Conservation (phyloP, 2,113 vertebrate genomes). For the Salminus brasiliensis region DNA sequence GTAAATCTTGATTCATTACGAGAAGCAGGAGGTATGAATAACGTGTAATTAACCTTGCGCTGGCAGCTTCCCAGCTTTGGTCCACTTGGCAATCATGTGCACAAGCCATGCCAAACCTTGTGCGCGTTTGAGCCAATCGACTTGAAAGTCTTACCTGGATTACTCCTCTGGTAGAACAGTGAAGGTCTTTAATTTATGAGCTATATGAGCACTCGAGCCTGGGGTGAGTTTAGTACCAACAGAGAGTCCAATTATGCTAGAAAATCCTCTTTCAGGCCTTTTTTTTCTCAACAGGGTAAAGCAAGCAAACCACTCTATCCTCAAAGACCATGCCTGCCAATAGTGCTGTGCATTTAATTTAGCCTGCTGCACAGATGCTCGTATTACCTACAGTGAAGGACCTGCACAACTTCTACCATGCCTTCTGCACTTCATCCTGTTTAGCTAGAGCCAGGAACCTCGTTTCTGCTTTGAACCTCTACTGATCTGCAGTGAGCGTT, state of each 20-base stretch:
- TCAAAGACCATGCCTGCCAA: neutral
- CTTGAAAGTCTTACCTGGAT: slow-evolving; percentile 33
- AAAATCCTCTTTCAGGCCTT: neutral
- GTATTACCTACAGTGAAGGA: neutral
- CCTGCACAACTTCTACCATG: neutral
- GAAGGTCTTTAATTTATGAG: neutral
- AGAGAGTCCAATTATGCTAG: neutral
- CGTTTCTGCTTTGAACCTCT: neutral
- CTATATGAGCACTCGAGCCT: neutral
- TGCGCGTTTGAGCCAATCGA: slow-evolving; percentile 29
- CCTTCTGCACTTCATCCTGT: neutral
- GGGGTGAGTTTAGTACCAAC: neutral
- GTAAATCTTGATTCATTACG: slow-evolving; percentile 10
- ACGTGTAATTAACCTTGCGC: slow-evolving; percentile 40
- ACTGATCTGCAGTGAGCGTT: neutral
- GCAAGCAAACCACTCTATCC: neutral
- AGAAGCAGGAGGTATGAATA: slow-evolving; percentile 23
- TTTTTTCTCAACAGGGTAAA: neutral
- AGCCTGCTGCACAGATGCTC: neutral
- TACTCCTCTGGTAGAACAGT: neutral
- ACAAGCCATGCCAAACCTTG: slow-evolving; percentile 31
- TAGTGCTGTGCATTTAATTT: neutral
- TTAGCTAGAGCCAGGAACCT: neutral
- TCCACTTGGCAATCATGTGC: slow-evolving; percentile 10
- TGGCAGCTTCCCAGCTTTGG: slow-evolving; percentile 34